Evolutionary conservation across 2,888 invertebrate species (phyloP), one percentile per base, ranked within the genome.

Genomic region (Pocota personata): DNA sequence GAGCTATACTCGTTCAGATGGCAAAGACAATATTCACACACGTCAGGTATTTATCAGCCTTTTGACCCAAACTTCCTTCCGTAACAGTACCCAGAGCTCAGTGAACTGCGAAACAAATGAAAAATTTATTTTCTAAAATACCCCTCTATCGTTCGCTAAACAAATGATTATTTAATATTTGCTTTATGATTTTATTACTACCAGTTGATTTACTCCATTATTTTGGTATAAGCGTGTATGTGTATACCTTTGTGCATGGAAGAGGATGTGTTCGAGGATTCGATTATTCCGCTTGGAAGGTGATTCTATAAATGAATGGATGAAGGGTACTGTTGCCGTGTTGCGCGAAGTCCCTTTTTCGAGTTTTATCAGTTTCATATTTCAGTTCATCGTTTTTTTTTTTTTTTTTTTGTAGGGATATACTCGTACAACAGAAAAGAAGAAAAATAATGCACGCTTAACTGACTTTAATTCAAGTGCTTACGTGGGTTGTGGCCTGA

Each of bases 161-260:
- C 69, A 69, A 69, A 57, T 69, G 69, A 69, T 69, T 69, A 69
- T 69, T 69, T 69, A 57, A 69, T 69, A 30, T 57, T 69, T 69
- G 55, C 57, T 69, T 57, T 69, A 46, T 69, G 69, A 69, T 69
- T 69, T 69, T 69, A 69, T 69, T 69, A 69, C 21, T 69, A 57
- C 43, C 69, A 69, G 69, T 69, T 69, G 69, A 69, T 57, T 69
- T 69, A 57, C 57, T 69, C 57, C 57, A 55, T 69, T 69, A 69
- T 57, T 46, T 16, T 27, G 14, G 8, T 43, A n/a, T n/a, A n/a
- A n/a, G n/a, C n/a, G 57, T 52, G 19, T 55, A 43, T 27, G 55
- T 46, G 69, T 35, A n/a, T 69, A 43, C 35, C 37, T n/a, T 21
- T 37, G 37, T 1, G 30, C 55, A 37, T 14, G 7, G 50, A 19